phyloP scores from a whole-genome alignment of 2,797 vertebrate species.

The Coregonus suidteri region DNA sequence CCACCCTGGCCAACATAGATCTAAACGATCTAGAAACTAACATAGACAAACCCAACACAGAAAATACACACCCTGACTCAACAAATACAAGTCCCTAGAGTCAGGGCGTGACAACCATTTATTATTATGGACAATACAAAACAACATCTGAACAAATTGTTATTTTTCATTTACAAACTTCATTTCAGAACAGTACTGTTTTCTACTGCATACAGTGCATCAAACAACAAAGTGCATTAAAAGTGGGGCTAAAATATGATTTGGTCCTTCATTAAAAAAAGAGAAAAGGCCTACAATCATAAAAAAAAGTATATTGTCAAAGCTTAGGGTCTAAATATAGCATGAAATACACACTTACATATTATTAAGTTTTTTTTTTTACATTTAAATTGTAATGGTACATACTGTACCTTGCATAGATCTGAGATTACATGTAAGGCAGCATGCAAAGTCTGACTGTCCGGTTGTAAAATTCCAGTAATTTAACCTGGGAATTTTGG shows the following conservation, averaged over 20 bases:
- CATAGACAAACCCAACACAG: too few relatives aligned
- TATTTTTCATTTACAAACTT: slow-evolving; percentile 54
- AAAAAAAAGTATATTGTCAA: not conserved
- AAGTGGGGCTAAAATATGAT: slow-evolving; percentile 2
- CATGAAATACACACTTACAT: not conserved
- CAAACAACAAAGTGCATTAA: not conserved
- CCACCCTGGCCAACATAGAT: too few relatives aligned
- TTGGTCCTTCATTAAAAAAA: slow-evolving; percentile 38
- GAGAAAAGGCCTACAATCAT: slow-evolving; percentile 2
- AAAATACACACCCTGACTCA: too few relatives aligned
- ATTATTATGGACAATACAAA: slow-evolving; percentile 8
- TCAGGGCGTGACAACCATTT: too few relatives aligned
- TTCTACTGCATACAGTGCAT: slow-evolving; percentile 1
- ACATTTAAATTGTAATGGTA: slow-evolving; percentile 11
- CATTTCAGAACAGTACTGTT: slow-evolving; percentile 25
- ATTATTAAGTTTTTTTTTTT: slow-evolving; percentile 11
- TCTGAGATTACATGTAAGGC: slow-evolving; percentile 17
- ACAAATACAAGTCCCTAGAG: too few relatives aligned
- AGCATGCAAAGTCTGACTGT: slow-evolving; percentile 16
- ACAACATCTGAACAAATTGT: not conserved
- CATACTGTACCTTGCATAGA: slow-evolving; percentile 45
- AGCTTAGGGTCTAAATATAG: slow-evolving; percentile 13
- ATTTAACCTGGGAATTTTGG: too few relatives aligned
- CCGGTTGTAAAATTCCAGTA: too few relatives aligned
- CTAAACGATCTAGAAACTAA: too few relatives aligned